Percentiles rank a stretch among this genome's conserved stretches.
These are phyloP conservation scores for Therioaphis trifolii DNA, from an alignment of 2,888 invertebrate species.

Conservation along the genomic window DNA sequence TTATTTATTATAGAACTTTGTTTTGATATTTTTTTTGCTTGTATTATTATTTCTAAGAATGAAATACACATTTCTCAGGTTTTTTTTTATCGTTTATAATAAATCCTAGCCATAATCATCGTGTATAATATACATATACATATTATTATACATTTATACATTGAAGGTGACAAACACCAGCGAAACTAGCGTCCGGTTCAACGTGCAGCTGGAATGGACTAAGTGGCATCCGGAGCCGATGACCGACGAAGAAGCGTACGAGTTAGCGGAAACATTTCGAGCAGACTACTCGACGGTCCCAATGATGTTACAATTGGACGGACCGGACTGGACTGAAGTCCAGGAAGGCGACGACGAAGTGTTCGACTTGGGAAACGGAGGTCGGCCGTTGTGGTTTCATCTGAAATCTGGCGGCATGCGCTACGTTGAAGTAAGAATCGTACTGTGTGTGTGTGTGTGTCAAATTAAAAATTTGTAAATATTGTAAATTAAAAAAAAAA, in stretches of 20 bases:
- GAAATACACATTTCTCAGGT: too few relatives aligned
- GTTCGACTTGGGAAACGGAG: slow-evolving; percentile 40
- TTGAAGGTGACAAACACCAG: slow-evolving; percentile 40
- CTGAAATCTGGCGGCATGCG: background rate
- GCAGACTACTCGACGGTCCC: background rate
- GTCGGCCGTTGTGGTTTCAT: slow-evolving; percentile 17
- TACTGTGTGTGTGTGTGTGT: too few relatives aligned
- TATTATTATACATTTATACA: background rate
- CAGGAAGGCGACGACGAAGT: background rate
- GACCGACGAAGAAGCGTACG: background rate
- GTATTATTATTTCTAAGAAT: too few relatives aligned
- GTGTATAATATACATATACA: too few relatives aligned
- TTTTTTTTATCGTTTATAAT: background rate
- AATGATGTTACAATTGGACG: background rate
- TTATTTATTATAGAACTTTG: too few relatives aligned
- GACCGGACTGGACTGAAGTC: background rate
- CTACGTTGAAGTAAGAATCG: background rate
- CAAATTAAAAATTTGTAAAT: too few relatives aligned
- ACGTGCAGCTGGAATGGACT: slow-evolving; percentile 47
- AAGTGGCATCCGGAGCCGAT: background rate
- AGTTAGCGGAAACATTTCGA: background rate
- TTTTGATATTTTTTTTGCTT: too few relatives aligned
- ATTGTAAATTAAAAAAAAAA: too few relatives aligned
- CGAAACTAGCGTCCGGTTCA: slow-evolving; percentile 4
- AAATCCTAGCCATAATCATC: too few relatives aligned